A percentile compares a stretch with the other conserved stretches of the same genome.
Conservation (phyloP, 2,888 invertebrate genomes). For the Andrena dorsata region DNA sequence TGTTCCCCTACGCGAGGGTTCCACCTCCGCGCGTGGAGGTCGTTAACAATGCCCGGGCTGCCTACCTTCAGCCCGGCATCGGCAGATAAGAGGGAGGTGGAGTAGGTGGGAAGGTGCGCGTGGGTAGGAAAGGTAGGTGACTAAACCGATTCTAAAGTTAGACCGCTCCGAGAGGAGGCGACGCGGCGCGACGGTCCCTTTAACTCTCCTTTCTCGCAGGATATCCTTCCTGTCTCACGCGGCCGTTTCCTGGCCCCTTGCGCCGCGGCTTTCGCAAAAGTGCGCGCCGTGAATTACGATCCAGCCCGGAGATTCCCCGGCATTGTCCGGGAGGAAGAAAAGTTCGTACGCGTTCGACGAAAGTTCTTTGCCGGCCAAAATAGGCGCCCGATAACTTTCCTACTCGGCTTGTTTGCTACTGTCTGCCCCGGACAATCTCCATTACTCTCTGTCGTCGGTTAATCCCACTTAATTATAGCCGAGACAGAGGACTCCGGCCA, state of each 20-base stretch:
- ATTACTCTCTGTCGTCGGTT: too few species aligned
- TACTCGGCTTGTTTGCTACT: background rate
- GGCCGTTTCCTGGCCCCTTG: slow-evolving; percentile 45
- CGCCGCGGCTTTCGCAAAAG: slow-evolving; percentile 7
- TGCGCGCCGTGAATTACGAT: background rate
- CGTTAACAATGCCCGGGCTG: slow-evolving; percentile 57
- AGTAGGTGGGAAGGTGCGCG: slow-evolving; percentile 61
- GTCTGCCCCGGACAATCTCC: background rate
- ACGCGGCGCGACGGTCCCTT: slow-evolving; percentile 22
- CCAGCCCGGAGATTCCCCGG: background rate
- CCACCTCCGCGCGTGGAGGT: slow-evolving; percentile 48
- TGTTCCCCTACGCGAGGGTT: slow-evolving; percentile 40
- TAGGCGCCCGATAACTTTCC: slow-evolving; percentile 7
- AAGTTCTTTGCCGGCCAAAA: slow-evolving; percentile 12
- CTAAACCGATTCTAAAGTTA: slow-evolving; percentile 70
- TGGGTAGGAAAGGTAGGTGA: slow-evolving; percentile 66
- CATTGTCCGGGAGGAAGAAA: background rate
- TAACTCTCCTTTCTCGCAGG: slow-evolving; percentile 42
- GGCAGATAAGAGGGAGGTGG: slow-evolving; percentile 58
- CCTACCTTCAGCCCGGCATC: slow-evolving; percentile 35
- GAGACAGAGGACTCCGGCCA: too few species aligned
- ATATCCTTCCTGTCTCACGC: slow-evolving; percentile 59
- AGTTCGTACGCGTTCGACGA: background rate
- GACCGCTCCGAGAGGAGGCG: slow-evolving; percentile 36
- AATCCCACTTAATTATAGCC: too few species aligned